A percentile compares a stretch with the other conserved stretches of the same genome.
phyloP scores from a whole-genome alignment of 2,797 vertebrate species.

The Hemitrygon akajei region DNA sequence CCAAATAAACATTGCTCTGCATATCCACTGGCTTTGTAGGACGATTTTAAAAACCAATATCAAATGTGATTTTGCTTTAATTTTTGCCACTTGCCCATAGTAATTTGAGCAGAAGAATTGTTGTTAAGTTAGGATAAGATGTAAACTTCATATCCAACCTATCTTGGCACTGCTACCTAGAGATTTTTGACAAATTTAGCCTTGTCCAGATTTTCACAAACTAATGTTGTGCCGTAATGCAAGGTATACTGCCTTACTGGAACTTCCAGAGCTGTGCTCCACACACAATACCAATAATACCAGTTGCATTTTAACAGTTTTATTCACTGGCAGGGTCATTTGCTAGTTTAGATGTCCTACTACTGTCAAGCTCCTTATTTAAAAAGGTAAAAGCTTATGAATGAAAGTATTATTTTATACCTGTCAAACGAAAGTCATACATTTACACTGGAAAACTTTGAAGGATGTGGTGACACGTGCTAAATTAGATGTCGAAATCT shows the following conservation, averaged over 20 bases:
- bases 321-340: background rate
- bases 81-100: background rate
- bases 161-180: background rate
- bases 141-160: background rate
- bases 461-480: conserved; percentile 11
- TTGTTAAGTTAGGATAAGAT: background rate
- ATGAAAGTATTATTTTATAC: background rate
- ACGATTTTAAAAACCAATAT: background rate
- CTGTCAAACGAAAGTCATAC: conserved; percentile 2
- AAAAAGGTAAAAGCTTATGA: background rate
- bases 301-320: background rate
- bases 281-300: background rate
- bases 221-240: background rate
- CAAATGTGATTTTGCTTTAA: background rate
- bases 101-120: background rate
- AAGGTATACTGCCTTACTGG: background rate
- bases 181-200: background rate
- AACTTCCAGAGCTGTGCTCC: background rate
- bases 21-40: background rate
- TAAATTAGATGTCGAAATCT: conserved; percentile 21
- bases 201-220: background rate
- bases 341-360: background rate
- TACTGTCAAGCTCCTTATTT: background rate
- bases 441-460: background rate
- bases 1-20: background rate